Evolutionary conservation across 1,140 invertebrate species (phyloP), one percentile per base, ranked within the genome.

Genomic region (Leptestheria dahalacensis): DNA sequence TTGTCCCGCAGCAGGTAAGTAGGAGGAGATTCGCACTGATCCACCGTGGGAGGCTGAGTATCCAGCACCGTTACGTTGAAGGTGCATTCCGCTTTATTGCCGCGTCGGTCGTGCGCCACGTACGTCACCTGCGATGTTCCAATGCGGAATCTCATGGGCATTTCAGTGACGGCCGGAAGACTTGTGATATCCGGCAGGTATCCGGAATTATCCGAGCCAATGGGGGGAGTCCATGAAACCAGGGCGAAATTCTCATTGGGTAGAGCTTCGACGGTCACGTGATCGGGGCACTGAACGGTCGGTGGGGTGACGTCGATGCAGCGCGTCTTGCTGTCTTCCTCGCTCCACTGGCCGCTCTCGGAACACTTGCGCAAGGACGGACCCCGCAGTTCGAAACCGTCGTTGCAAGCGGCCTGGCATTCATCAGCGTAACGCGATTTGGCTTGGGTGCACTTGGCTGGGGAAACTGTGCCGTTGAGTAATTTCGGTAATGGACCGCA

Each of bases 21-120:
- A 2, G 76, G 71, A 1, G 81, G 81, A 61, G 77, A 78, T 6
- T 77, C 68, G 67, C 83, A 85, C 55, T 75, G 73, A 65, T 84
- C 82, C 2, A 83, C 70, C 15, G 69, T 72, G 10, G 83, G 83
- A 23, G 78, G 73, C 65, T 83, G 77, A 1, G 69, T 70, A 66
- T 84, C 82, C 81, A 66, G 33, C 67, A 56, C 73, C 21, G 64
- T 66, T 23, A 77, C 67, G 26, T 64, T 67, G 62, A 78, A 76
- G 47, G 65, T 66, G 63, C 75, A 78, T 15, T 67, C 64, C 4
- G 70, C 73, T 56, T 69, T 69, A 61, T 78, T 78, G 24, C 70
- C 67, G 20, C 66, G 69, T 9, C 66, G 56, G 62, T 78, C 76
- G 64, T 73, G 71, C 2, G 75, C 75, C 2, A 68, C 65, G 63